Evolutionary conservation across 2,888 invertebrate genomes (phyloP), one percentile per base, ranked within the genome.

Genomic region (Drosophila picticornis): DNA sequence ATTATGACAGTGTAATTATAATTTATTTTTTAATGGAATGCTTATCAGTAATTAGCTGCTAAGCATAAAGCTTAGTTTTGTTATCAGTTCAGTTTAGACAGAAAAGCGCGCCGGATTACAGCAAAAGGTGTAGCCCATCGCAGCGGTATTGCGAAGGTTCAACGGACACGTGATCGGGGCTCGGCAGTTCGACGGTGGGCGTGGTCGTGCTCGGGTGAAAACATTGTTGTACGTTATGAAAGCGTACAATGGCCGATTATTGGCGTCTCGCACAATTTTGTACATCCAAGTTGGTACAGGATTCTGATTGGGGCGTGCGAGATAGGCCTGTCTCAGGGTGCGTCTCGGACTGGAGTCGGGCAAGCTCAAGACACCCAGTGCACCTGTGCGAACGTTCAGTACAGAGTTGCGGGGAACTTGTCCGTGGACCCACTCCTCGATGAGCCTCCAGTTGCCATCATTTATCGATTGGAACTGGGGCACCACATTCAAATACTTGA

Each of bases 391-490:
- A 36, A 72, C 69, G 6, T 9, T 0, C 16, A 69, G 29, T 9
- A 32, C 5, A 9, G 55, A 62, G n/a, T 29, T 40, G 7, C 2
- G 0, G 4, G 25, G 40, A 29, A 68, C 2, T 34, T 19, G 40
- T 0, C 0, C 0, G 1, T 2, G 58, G 5, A 94, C 91, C 70
- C 91, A 91, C 0, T 59, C 56, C 87, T 95, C 95, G 29, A 94
- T 84, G 1, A 75, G 68, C 50, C 92, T 90, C 95, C 95, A 95
- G 81, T 95, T 95, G 10, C 93, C 93, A 1, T 91, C 93, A 78
- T 95, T 95, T 75, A 95, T 94, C 0, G 91, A 91, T 73, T 93
- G 91, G 94, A 94, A 94, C 72, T 94, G 94, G 0, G 94, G 94
- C 2, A 93, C 93, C 0, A 91, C 93, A 78, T 94, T 94, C 1